Evolutionary conservation across 2,797 vertebrate genomes (phyloP), one percentile per base, ranked within the genome.

Genomic region (Hozukius guyotensis): DNA sequence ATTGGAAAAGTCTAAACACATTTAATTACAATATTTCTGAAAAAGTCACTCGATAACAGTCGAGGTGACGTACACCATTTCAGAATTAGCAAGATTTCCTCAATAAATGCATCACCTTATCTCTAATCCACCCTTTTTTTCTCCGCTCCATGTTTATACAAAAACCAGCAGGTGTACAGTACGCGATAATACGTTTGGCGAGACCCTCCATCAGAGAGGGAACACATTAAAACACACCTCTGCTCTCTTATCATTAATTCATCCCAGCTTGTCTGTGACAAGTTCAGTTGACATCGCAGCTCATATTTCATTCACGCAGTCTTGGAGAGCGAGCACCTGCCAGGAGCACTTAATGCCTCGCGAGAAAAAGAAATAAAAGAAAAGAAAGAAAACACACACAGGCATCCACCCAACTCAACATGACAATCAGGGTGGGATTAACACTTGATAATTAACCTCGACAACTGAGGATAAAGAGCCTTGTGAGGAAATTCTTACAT

Each of bases 221-320:
- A 88, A 89, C 84, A 87, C 91, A 92, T 92, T 91, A 89, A 92
- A 93, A 93, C 88, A 88, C 92, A 91, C 91, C 90, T 92, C 87
- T 90, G 83, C 87, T 88, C 86, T 88, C 87, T 92, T 88, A 92
- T 94, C 92, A 93, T 93, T 94, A 93, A 95, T 94, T 94, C 92
- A 94, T 92, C 87, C 87, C 65, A 85, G 89, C 90, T 94, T 91
- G 93, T 94, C 88, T 91, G 91, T 93, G 93, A 94, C 94, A 95
- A 93, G 92, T 94, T 94, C 84, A 91, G 92, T 93, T 94, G 93
- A 95, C 94, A 93, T 92, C 83, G 92, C 84, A 75, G 88, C 92
- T 94, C 92, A 93, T 93, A 93, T 94, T 94, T 94, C 93, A 94
- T 94, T 93, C 91, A 91, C 91, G 80, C 84, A 80, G 81, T 86